These are phyloP conservation scores for Arctia plantaginis DNA, from an alignment of 2,888 invertebrate genomes.

Conservation along the genomic window DNA sequence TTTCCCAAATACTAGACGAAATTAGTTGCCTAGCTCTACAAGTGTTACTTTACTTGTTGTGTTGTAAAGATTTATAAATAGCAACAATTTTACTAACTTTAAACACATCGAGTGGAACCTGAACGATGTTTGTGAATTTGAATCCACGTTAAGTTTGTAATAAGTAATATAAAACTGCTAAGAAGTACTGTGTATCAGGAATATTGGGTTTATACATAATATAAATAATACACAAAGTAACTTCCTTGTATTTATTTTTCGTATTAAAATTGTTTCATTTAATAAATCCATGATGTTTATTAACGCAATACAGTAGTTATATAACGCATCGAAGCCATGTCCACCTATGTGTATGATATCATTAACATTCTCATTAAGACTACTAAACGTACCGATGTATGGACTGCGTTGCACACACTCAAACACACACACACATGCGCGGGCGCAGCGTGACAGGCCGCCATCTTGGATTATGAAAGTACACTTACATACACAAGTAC, in stretches of 20 bases:
- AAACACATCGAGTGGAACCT: too few relatives aligned
- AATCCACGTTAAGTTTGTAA: background rate
- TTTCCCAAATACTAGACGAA: too few relatives aligned
- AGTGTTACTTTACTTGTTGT: too few relatives aligned
- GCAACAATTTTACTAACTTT: too few relatives aligned
- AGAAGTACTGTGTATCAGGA: background rate
- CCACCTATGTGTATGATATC: slow-evolving; percentile 72
- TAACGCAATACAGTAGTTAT: slow-evolving; percentile 84
- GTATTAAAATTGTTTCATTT: slow-evolving; percentile 83
- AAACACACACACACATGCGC: slow-evolving; percentile 42
- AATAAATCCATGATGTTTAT: slow-evolving; percentile 85
- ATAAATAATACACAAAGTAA: slow-evolving; percentile 61
- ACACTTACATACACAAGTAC: slow-evolving; percentile 34
- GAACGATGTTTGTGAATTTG: background rate
- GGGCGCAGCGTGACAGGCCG: slow-evolving; percentile 51
- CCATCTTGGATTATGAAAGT: slow-evolving; percentile 39
- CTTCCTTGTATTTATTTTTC: slow-evolving; percentile 81
- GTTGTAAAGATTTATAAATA: too few relatives aligned
- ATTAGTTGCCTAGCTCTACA: too few relatives aligned
- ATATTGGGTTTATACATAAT: background rate
- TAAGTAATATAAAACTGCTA: background rate
- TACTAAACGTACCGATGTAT: slow-evolving; percentile 59
- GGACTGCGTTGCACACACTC: slow-evolving; percentile 54
- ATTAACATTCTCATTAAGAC: slow-evolving; percentile 67
- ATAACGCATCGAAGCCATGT: slow-evolving; percentile 78